These are phyloP conservation scores for Nymphalis urticae DNA, from an alignment of 2,888 invertebrate genomes.

Conservation along the genomic window DNA sequence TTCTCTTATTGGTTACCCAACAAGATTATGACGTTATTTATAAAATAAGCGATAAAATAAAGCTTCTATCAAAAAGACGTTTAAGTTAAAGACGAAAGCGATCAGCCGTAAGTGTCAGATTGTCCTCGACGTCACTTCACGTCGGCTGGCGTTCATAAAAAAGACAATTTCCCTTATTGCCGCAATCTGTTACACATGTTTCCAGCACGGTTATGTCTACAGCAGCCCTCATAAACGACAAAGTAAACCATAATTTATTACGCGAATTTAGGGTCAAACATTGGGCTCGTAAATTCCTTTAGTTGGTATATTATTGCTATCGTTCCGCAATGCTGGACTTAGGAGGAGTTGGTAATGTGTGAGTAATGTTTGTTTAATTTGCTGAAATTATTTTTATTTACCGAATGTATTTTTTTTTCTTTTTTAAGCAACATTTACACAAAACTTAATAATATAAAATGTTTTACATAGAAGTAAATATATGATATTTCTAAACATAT, in stretches of 20 bases:
- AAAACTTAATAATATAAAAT: too few relatives aligned
- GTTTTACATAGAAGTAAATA: too few relatives aligned
- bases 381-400: conserved; percentile 1
- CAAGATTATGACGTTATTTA: conserved; percentile 2
- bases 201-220: conserved; percentile 71
- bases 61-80: conserved; percentile 22
- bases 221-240: conserved; percentile 79
- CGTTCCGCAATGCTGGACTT: conserved; percentile 17
- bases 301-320: conserved; percentile 47
- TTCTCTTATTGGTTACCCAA: not conserved
- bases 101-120: conserved; percentile 50
- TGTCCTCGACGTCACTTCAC: conserved; percentile 67
- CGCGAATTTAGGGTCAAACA: conserved; percentile 78
- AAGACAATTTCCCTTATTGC: conserved; percentile 82
- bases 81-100: conserved; percentile 40
- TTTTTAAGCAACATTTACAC: not conserved
- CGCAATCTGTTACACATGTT: conserved; percentile 80
- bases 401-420: not conserved
- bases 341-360: conserved; percentile 2
- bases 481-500: too few relatives aligned
- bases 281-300: conserved; percentile 70
- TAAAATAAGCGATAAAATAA: conserved; percentile 10
- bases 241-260: conserved; percentile 81
- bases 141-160: conserved; percentile 77
- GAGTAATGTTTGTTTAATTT: conserved; percentile 6